Evolutionary conservation across 2,888 invertebrate species (phyloP), one percentile per base, ranked within the genome.

Genomic region (Drosophila atripex): DNA sequence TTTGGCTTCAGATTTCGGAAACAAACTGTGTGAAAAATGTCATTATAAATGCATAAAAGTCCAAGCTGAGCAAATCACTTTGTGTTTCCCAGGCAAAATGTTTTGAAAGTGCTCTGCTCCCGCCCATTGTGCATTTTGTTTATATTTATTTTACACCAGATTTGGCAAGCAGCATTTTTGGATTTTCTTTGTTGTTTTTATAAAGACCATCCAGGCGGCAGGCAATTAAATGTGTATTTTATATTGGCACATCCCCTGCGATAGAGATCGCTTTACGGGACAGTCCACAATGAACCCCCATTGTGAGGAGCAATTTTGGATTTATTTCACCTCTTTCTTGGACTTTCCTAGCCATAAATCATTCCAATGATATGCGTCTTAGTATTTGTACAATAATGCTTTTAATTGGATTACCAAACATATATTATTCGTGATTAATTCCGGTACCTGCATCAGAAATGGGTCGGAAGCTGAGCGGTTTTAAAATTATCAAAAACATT

Each of bases 11-110:
- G 63, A 71, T 71, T 70, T 64, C 18, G 43, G 25, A 43, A 83
- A 79, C 73, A 61, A 83, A 86, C 72, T 82, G 80, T 86, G 86
- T 84, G 82, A 86, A 86, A 74, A 77, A 69, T 70, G 28, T 58
- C 65, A 77, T 73, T 80, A 74, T 65, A 75, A 83, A 83, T 69
- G 73, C 80, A 86, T 64, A 79, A 75, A 60, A 64, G 51, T 46
- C 30, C 30, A 46, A 38, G 60, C 39, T 38, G n/a, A 47, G 51
- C 64, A 51, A 64, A 64, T 64, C 30, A 32, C 64, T 75, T 47
- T 54, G 50, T 38, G 64, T 63, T 83, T 75, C 78, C 70, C 84
- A 79, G 54, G 30, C 41, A 53, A 54, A 28, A 32, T 60, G 25
- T 84, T 76, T 80, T 71, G 65, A 73, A 80, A 80, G 68, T 64